Conservation (phyloP, 2,113 vertebrate species). For the Todiramphus saurophagus region DNA sequence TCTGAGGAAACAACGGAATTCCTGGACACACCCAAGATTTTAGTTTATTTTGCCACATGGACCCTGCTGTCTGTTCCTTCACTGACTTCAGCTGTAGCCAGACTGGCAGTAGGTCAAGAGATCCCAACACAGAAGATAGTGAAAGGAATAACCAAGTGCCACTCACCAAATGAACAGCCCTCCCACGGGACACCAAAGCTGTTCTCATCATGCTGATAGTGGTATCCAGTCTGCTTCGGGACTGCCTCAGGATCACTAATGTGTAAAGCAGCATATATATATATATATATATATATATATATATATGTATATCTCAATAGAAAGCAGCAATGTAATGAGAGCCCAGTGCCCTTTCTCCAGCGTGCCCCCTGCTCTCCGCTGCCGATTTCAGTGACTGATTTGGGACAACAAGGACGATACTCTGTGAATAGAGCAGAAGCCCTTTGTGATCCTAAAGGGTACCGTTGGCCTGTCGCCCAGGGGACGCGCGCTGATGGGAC, state of each 20-base stretch:
- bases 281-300: no score
- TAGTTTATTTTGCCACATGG: background rate
- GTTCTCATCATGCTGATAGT: background rate
- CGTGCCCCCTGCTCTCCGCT: background rate
- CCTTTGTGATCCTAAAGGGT: background rate
- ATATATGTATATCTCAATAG: no score
- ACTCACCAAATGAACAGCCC: background rate
- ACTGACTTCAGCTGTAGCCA: background rate
- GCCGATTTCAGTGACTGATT: background rate
- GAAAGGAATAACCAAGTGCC: background rate
- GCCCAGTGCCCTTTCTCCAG: background rate
- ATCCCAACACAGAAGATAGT: background rate
- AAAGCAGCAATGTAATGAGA: background rate
- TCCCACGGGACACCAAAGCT: background rate
- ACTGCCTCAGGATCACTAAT: background rate
- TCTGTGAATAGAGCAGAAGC: background rate
- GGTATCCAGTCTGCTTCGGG: background rate
- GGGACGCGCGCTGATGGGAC: background rate
- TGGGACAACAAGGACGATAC: background rate
- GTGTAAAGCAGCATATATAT: background rate
- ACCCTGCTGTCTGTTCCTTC: background rate
- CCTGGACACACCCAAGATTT: background rate
- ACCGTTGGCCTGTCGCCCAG: background rate
- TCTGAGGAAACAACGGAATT: background rate
- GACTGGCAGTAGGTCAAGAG: background rate